These are phyloP conservation scores for Atherinosoma microstoma DNA, from an alignment of 2,797 vertebrate genomes.

Conservation along the genomic window DNA sequence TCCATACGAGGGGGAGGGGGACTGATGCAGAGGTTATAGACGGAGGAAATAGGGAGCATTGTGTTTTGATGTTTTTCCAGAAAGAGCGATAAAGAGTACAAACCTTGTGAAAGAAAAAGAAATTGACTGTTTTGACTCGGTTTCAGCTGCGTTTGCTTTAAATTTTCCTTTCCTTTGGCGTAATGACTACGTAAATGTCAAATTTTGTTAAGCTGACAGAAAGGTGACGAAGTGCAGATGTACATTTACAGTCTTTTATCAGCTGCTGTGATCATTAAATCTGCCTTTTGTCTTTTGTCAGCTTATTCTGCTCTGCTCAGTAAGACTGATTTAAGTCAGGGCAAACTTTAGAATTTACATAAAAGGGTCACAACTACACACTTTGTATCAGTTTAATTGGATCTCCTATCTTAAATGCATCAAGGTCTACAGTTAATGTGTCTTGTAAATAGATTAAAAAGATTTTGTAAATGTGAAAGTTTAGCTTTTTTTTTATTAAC, in stretches of 20 bases:
- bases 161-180: constrained; percentile 14
- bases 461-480: not conserved
- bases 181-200: constrained; percentile 22
- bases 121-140: constrained; percentile 54
- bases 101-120: constrained; percentile 38
- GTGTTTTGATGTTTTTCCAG: constrained; percentile 72
- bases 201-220: constrained; percentile 19
- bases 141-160: constrained; percentile 51
- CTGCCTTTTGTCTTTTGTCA: not conserved
- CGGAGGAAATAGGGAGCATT: constrained; percentile 59
- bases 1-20: constrained; percentile 49
- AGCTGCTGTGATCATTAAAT: not conserved
- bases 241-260: not conserved
- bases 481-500: not conserved
- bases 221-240: not conserved
- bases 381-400: not conserved
- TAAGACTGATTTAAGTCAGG: not conserved
- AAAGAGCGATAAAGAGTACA: constrained; percentile 52
- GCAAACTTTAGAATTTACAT: not conserved
- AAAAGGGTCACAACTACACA: not conserved
- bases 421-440: not conserved
- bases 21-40: constrained; percentile 60
- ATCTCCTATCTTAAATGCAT: not conserved
- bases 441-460: not conserved
- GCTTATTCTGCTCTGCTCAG: not conserved